Conservation (phyloP, 2,113 vertebrate genomes). For the Mionectes macconnelli region DNA sequence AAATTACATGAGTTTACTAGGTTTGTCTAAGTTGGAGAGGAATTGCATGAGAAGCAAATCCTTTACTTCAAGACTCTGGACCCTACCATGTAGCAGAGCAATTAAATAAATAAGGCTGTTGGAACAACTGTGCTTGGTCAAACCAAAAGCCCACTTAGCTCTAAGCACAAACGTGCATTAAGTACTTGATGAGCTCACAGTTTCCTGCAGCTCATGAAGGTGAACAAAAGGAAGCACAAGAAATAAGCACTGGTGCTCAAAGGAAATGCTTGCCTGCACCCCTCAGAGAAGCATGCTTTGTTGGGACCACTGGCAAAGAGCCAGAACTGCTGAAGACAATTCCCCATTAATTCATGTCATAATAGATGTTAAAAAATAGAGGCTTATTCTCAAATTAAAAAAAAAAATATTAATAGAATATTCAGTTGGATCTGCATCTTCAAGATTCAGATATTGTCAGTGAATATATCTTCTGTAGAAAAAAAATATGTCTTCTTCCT, state of each 20-base stretch:
- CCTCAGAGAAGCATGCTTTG: background rate
- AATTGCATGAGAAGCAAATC: background rate
- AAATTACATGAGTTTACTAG: background rate
- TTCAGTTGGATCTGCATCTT: background rate
- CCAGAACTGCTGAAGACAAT: background rate
- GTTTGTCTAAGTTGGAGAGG: background rate
- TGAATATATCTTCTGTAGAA: background rate
- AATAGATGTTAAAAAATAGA: background rate
- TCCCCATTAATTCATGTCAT: background rate
- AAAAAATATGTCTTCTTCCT: background rate
- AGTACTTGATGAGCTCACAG: background rate
- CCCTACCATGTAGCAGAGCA: background rate
- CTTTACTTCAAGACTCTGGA: background rate
- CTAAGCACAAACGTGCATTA: background rate
- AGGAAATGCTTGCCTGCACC: background rate
- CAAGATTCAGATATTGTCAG: background rate
- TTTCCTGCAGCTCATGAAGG: background rate
- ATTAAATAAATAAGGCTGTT: background rate
- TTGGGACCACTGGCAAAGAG: background rate
- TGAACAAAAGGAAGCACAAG: background rate
- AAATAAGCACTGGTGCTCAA: background rate
- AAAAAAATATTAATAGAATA: background rate
- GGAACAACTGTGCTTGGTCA: background rate
- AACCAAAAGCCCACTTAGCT: background rate
- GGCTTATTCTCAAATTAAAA: background rate